These are phyloP conservation scores for Marmota monax DNA, from an alignment of 2,113 vertebrate species.

Conservation along the genomic window DNA sequence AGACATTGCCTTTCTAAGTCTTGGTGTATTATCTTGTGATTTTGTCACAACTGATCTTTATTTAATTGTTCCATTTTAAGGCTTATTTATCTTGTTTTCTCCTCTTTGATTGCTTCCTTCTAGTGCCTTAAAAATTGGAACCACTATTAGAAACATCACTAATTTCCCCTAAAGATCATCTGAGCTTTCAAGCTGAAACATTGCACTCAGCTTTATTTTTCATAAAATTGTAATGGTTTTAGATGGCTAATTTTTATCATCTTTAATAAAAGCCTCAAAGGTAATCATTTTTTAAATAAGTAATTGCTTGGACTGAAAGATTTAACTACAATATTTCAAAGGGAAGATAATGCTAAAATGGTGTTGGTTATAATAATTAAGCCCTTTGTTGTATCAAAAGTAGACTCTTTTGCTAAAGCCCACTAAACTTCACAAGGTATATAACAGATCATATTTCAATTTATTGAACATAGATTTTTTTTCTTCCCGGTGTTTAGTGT, in stretches of 20 bases:
- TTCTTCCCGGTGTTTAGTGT: constrained; percentile 68
- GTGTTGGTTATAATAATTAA: constrained; percentile 75
- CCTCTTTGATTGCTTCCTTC: constrained; percentile 71
- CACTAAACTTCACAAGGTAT: constrained; percentile 72
- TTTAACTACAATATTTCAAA: constrained; percentile 73
- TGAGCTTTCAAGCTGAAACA: constrained; percentile 74
- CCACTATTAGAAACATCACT: constrained; percentile 69
- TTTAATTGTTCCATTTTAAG: constrained; percentile 82
- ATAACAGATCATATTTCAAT: constrained; percentile 75
- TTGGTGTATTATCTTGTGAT: constrained; percentile 70
- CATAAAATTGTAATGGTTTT: constrained; percentile 75
- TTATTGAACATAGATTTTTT: constrained; percentile 67
- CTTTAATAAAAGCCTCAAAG: constrained; percentile 64
- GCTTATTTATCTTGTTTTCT: constrained; percentile 80
- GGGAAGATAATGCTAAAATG: constrained; percentile 61
- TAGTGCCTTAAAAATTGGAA: constrained; percentile 73
- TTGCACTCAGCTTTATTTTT: constrained; percentile 73
- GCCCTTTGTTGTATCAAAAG: constrained; percentile 71
- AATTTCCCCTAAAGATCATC: constrained; percentile 78
- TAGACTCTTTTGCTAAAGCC: constrained; percentile 70
- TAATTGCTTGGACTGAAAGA: constrained; percentile 67
- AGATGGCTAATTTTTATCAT: constrained; percentile 79
- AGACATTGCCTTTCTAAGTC: constrained; percentile 74
- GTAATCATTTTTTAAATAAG: constrained; percentile 62
- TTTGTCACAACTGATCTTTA: constrained; percentile 74